Evolutionary conservation across 2,113 vertebrate species (phyloP).

Genomic region (Asarcornis scutulata): DNA sequence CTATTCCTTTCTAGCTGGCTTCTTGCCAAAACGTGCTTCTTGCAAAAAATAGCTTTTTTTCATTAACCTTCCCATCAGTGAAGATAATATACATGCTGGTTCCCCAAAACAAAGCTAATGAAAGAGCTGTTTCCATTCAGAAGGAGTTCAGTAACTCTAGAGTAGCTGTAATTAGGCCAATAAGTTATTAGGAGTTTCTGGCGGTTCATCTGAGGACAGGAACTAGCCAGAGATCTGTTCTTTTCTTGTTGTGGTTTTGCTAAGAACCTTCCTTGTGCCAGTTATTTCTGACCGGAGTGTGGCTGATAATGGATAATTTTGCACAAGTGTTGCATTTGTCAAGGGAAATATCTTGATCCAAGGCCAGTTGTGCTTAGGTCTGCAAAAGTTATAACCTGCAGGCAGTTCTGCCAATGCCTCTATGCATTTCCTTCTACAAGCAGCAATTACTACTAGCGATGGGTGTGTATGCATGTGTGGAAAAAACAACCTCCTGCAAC

Average conservation of each 20-base stretch:
- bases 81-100: background rate
- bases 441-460: background rate
- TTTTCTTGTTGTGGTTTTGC: background rate
- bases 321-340: background rate
- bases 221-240: background rate
- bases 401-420: background rate
- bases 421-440: background rate
- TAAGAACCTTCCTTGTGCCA: background rate
- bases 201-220: background rate
- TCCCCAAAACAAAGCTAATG: background rate
- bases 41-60: background rate
- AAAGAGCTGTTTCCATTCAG: background rate
- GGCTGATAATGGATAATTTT: background rate
- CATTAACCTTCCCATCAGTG: background rate
- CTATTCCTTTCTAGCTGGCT: background rate
- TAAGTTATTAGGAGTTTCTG: slow-evolving; percentile 23
- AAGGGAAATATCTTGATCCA: background rate
- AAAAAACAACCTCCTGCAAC: background rate
- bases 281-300: background rate
- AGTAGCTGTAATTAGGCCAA: slow-evolving; percentile 4
- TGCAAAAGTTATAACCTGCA: background rate
- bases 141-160: background rate
- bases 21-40: background rate
- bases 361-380: background rate
- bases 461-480: background rate